Base-by-base conservation (phyloP, 2,888 invertebrate species). In the Drosophila acutilabella region DNA sequence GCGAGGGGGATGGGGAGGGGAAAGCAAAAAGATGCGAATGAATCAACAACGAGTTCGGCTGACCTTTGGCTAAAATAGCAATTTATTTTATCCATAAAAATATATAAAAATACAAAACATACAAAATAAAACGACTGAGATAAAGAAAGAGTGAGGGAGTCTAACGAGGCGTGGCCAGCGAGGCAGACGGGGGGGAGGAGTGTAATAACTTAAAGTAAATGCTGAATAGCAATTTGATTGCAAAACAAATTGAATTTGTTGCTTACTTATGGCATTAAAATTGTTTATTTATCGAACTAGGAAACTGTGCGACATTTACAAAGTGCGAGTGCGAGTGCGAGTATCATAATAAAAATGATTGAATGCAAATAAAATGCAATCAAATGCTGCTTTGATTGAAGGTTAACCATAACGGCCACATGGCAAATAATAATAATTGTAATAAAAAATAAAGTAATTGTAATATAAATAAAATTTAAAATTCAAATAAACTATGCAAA, bases 41-140 rank as follows among this genome's bases (percentile, higher is more conserved):
- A 76, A 77, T 76, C 78, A 76, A 50, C 78, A 75, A 76, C 75
- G 45, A 68, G 75, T 76, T 76, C 42, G 44, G 47, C 44, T 75
- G 75, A 76, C 75, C 75, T 76, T 78, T 76, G 61, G 62, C 61
- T 77, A 68, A 75, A 76, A 76, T 65, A 68, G 68, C 64, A 68
- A 72, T 68, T 72, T 72, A 65, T 77, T 68, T 62, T 59, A 65
- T 50, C 52, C 62, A 70, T 59, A 59, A 60, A 64, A 56, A 56
- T 44, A 52, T 30, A 36, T 11, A 23, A 23, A 45, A 40, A 38
- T 23, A 23, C 5, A 13, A 72, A 33, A 51, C 44, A 41, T 18
- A 41, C 11, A 44, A 44, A 41, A 36, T 33, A 26, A 36, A 26
- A 23, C 14, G 36, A 36, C 36, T 36, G 13, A 47, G n/a, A 44